Conservation (phyloP, 2,888 invertebrate genomes). For the Limnephilus auricula region DNA sequence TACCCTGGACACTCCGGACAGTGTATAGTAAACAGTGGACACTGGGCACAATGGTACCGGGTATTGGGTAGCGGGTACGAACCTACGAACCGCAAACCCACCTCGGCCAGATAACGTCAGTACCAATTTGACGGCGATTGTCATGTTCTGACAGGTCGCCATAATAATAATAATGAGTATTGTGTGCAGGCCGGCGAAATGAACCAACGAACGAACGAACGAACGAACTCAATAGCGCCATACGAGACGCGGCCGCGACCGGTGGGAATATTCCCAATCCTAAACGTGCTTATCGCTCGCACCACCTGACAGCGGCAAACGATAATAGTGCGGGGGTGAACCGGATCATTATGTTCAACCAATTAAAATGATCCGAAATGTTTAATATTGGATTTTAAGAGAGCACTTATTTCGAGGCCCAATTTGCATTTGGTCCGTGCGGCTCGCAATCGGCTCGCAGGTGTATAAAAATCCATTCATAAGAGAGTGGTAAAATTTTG, state of each 20-base stretch:
- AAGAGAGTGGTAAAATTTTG: too few species aligned
- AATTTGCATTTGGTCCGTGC: not conserved
- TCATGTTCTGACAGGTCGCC: not conserved
- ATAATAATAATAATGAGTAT: not conserved
- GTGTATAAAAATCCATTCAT: too few species aligned
- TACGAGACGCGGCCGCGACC: not conserved
- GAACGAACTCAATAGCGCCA: not conserved
- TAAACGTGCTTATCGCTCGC: not conserved
- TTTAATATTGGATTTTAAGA: not conserved
- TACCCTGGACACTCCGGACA: not conserved
- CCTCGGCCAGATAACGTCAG: slow-evolving; percentile 51
- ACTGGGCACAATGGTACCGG: not conserved
- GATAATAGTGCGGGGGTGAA: not conserved
- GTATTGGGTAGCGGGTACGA: not conserved
- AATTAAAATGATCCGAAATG: not conserved
- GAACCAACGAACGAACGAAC: not conserved
- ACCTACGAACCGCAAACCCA: not conserved
- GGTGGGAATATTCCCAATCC: not conserved
- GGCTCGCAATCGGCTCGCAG: too few species aligned
- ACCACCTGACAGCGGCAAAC: not conserved
- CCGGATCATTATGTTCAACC: not conserved
- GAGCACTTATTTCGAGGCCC: not conserved
- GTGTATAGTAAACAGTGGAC: not conserved
- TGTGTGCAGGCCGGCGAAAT: not conserved
- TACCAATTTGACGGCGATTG: slow-evolving; percentile 53